Percentiles rank a stretch among this genome's conserved stretches.
phyloP scores from a whole-genome alignment of 2,113 vertebrate species.

The Megaptera novaeangliae region DNA sequence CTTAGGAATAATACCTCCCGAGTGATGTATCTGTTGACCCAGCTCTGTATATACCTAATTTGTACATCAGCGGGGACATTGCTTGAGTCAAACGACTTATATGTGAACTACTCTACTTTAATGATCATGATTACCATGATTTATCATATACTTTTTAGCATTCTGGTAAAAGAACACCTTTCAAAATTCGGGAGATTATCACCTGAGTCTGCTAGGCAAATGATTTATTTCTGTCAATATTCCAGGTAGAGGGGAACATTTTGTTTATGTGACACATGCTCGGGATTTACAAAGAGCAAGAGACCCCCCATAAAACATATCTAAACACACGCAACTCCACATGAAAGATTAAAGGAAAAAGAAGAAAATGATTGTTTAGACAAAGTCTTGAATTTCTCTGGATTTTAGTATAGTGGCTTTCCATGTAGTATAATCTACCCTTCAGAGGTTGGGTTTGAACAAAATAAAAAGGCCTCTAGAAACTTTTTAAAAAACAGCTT shows the following conservation, averaged over 20 bases:
- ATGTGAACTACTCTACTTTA: conserved; percentile 56
- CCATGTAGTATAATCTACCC: not conserved
- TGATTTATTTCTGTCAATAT: conserved; percentile 50
- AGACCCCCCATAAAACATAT: not conserved
- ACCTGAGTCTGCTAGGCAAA: conserved; percentile 32
- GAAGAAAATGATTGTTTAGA: not conserved
- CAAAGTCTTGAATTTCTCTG: conserved; percentile 62
- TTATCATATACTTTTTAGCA: conserved; percentile 62
- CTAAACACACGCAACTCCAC: not conserved
- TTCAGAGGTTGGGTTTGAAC: conserved; percentile 49
- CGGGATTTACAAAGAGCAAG: not conserved
- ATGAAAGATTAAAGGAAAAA: conserved; percentile 3
- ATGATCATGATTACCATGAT: conserved; percentile 43
- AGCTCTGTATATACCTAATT: not conserved
- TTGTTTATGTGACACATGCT: not conserved
- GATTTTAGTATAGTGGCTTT: conserved; percentile 59
- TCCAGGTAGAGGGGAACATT: not conserved
- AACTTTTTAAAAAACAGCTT: not conserved
- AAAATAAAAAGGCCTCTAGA: conserved; percentile 61
- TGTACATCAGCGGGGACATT: conserved; percentile 22
- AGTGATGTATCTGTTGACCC: not conserved
- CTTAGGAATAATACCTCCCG: not conserved
- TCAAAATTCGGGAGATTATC: conserved; percentile 20
- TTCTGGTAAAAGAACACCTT: conserved; percentile 46
- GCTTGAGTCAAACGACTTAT: conserved; percentile 55